Evolutionary conservation across 2,888 invertebrate species (phyloP), one percentile per base, ranked within the genome.

Genomic region (Coleophora deauratella): DNA sequence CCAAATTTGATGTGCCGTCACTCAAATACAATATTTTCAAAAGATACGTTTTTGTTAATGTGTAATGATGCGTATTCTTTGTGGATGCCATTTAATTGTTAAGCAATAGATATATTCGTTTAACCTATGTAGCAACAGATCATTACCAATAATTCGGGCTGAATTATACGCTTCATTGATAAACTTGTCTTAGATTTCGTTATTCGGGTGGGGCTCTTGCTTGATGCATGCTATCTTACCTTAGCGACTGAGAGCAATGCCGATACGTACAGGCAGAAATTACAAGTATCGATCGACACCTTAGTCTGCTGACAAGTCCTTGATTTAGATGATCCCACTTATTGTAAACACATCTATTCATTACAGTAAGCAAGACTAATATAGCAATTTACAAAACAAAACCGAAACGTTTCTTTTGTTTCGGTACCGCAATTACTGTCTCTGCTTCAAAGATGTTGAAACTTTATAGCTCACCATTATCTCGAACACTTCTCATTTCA

Each of bases 31-130:
- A 66, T 62, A 69, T 74, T 71, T 71, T 72, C 59, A 72, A 76
- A 73, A 68, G 67, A 73, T 61, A 65, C 54, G 57, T 69, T 79
- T 79, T 73, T 73, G 72, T 75, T 77, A 73, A 76, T 78, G 70
- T 80, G 67, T 78, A 78, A 81, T 78, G 77, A 80, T 73, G 78
- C 72, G 66, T 81, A 78, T 78, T 78, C 72, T 75, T 62, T 67
- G 62, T 64, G 70, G 64, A 68, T 81, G 82, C 79, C 77, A 81
- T 82, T 84, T 84, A 79, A 79, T 77, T 73, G 76, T 84, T 71
- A 63, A 53, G 78, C 74, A 82, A 85, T 66, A 63, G 52, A 65
- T 67, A 51, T 62, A 71, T 72, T 71, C 65, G 63, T 63, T 69
- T 70, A 74, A 66, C 71, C 68, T 67, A 70, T 71, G 70, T 66